Evolutionary conservation across 2,113 vertebrate genomes (phyloP).

Genomic region (Neodontobutis hainanensis): DNA sequence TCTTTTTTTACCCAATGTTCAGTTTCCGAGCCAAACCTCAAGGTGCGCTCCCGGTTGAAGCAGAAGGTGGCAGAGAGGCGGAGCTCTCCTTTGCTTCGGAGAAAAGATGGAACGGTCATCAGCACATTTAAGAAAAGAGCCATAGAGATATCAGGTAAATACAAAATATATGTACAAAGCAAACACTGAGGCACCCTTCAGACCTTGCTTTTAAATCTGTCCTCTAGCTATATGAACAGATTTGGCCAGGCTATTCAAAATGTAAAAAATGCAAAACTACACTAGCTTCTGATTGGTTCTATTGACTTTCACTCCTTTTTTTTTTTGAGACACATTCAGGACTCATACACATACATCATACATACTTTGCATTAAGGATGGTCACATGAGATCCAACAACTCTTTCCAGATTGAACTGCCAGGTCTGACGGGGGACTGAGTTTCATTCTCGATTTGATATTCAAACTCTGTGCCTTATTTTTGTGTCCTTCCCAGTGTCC

Average conservation of each 20-base stretch:
- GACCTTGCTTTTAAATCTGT: neutral
- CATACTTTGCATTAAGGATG: neutral
- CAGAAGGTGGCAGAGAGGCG: conserved; percentile 94
- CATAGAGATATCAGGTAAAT: conserved; percentile 74
- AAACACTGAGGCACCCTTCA: neutral
- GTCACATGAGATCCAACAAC: too few relatives aligned
- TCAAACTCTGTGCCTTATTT: conserved; percentile 2
- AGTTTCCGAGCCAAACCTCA: conserved; percentile 97
- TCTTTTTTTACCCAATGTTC: neutral
- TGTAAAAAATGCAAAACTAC: too few relatives aligned
- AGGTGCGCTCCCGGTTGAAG: conserved; percentile 95
- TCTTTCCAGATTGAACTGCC: neutral
- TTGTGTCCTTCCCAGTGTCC: conserved; percentile 54
- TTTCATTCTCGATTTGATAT: neutral
- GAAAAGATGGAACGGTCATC: conserved; percentile 93
- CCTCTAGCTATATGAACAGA: too few relatives aligned
- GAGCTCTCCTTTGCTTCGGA: conserved; percentile 91
- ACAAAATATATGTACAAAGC: too few relatives aligned
- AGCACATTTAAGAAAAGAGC: conserved; percentile 94
- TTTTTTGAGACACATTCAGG: too few relatives aligned
- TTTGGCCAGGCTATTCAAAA: too few relatives aligned
- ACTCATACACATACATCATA: neutral
- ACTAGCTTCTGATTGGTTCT: too few relatives aligned
- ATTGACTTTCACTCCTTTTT: too few relatives aligned
- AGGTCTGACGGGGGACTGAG: neutral